Evolutionary conservation across 2,113 vertebrate species (phyloP).

Genomic region (Xiphias gladius): DNA sequence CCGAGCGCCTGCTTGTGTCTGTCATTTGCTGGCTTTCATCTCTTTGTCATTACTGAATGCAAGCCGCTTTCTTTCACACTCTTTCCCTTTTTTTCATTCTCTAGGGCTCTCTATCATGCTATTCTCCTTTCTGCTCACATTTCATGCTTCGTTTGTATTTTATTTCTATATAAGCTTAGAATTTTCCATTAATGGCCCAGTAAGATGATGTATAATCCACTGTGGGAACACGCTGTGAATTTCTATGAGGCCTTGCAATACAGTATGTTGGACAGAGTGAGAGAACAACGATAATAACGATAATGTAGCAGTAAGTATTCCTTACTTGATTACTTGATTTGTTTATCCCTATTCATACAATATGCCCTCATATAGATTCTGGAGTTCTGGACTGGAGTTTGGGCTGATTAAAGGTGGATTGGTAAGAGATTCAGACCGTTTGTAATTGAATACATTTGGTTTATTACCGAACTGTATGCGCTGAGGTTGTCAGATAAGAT

Average conservation of each 20-base stretch:
- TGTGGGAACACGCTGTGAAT: conserved; percentile 21
- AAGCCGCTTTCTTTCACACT: conserved; percentile 27
- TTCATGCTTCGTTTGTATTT: conserved; percentile 33
- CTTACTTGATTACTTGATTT: neutral
- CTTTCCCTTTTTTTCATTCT: conserved; percentile 58
- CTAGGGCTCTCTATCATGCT: conserved; percentile 19
- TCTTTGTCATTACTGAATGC: conserved; percentile 58
- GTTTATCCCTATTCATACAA: neutral
- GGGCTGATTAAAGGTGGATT: neutral
- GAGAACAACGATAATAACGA: neutral
- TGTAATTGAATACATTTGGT: neutral
- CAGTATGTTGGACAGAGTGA: neutral
- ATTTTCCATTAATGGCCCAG: neutral
- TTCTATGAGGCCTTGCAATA: neutral
- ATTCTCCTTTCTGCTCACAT: conserved; percentile 43
- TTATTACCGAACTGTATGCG: too few relatives aligned
- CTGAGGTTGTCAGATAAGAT: neutral
- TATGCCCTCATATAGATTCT: neutral
- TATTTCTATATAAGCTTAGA: conserved; percentile 27
- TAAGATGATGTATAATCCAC: conserved; percentile 23
- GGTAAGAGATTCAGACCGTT: too few relatives aligned
- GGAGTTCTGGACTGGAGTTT: neutral
- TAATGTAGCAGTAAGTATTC: neutral
- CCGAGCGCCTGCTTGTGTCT: conserved; percentile 55
- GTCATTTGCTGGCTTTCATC: conserved; percentile 43